A percentile compares a stretch with the other conserved stretches of the same genome.
Evolutionary conservation across 2,797 vertebrate genomes (phyloP).

Genomic region (Labroides dimidiatus): DNA sequence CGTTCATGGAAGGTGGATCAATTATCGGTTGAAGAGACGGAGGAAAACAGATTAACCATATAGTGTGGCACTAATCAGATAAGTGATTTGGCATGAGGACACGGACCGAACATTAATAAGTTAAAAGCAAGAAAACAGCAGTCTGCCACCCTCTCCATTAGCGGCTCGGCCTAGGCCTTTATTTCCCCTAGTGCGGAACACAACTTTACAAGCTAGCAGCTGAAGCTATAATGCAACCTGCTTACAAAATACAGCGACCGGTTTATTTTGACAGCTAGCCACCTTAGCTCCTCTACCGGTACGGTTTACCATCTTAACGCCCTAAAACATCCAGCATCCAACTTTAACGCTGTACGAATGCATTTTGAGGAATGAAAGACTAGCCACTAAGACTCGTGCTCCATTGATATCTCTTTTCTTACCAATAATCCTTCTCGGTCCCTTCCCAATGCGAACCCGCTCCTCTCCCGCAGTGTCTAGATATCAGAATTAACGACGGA

Average conservation of each 20-base stretch:
- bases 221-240: conserved; percentile 49
- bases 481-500: conserved; percentile 63
- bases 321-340: background rate
- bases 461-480: conserved; percentile 75
- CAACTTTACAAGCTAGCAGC: conserved; percentile 76
- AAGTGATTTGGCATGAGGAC: conserved; percentile 62
- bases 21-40: conserved; percentile 3
- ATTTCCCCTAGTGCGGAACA: conserved; percentile 68
- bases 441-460: conserved; percentile 87
- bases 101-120: conserved; percentile 71
- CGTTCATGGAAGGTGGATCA: background rate
- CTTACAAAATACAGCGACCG: conserved; percentile 20
- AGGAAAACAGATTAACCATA: conserved; percentile 8
- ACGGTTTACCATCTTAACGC: background rate
- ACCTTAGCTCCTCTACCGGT: background rate
- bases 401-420: conserved; percentile 81
- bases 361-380: conserved; percentile 41
- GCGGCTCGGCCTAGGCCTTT: conserved; percentile 70
- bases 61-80: conserved; percentile 54
- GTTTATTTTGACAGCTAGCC: conserved; percentile 39
- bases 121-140: conserved; percentile 68
- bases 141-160: conserved; percentile 45
- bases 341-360: conserved; percentile 1
- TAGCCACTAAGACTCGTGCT: conserved; percentile 71
- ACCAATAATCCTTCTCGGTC: conserved; percentile 90